Conservation (phyloP, 35 echinoderm and acorn worm species). For the Stichopus chloronotus region DNA sequence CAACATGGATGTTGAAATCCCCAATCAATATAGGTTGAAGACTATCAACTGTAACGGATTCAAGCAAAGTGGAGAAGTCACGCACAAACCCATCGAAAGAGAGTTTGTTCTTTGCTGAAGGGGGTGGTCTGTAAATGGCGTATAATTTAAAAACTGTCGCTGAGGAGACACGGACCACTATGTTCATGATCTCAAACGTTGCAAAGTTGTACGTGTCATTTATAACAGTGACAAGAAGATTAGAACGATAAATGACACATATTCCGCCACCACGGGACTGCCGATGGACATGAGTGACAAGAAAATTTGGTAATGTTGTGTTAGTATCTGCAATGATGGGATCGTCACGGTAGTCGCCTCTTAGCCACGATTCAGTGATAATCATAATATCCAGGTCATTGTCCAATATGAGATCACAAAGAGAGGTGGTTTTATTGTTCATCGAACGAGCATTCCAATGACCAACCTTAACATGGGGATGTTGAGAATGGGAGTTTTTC, state of each 20-base stretch:
- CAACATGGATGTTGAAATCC: too few species aligned
- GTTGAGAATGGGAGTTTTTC: not conserved
- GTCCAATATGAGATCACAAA: slow-evolving; percentile 25
- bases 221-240: not conserved
- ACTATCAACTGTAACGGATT: too few species aligned
- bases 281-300: slow-evolving; percentile 48
- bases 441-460: slow-evolving; percentile 2
- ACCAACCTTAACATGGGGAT: not conserved
- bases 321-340: slow-evolving; percentile 31
- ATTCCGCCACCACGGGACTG: slow-evolving; percentile 29
- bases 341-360: not conserved
- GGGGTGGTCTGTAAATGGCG: too few species aligned
- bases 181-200: not conserved
- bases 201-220: not conserved
- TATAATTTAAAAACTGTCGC: too few species aligned
- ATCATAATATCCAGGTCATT: not conserved
- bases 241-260: not conserved
- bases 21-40: too few species aligned
- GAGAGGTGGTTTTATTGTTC: slow-evolving; percentile 14
- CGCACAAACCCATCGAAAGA: too few species aligned
- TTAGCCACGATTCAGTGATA: slow-evolving; percentile 31
- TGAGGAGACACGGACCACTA: not conserved
- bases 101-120: too few species aligned
- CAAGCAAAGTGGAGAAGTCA: too few species aligned
- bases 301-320: slow-evolving; percentile 41